These are phyloP conservation scores for Carpatolechia fugitivella DNA, from an alignment of 2,888 invertebrate species.

Conservation along the genomic window DNA sequence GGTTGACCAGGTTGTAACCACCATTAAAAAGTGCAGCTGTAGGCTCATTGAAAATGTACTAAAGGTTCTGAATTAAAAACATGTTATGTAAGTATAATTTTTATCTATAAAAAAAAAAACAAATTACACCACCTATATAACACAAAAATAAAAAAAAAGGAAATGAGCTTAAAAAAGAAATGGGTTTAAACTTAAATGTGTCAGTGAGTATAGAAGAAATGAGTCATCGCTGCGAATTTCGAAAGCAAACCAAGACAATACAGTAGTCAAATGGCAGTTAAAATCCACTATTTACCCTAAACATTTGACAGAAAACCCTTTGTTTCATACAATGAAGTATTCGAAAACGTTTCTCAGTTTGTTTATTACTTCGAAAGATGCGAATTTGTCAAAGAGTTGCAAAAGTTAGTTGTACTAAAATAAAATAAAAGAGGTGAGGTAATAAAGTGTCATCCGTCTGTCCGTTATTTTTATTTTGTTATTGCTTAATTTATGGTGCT, in stretches of 20 bases:
- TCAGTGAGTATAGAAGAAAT: too few species aligned
- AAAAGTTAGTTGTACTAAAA: slow-evolving; percentile 21
- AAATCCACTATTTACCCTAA: too few species aligned
- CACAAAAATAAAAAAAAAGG: too few species aligned
- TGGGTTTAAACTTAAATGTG: too few species aligned
- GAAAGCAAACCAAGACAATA: not conserved
- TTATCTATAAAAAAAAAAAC: too few species aligned
- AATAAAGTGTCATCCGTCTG: slow-evolving; percentile 15
- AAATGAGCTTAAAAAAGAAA: too few species aligned
- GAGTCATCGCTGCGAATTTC: not conserved
- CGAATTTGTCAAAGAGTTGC: slow-evolving; percentile 38
- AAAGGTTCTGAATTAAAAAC: too few species aligned
- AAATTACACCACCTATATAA: too few species aligned
- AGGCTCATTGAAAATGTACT: too few species aligned
- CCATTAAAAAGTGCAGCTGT: too few species aligned
- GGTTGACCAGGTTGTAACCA: too few species aligned
- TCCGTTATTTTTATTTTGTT: slow-evolving; percentile 30
- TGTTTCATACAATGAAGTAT: not conserved
- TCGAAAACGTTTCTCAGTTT: slow-evolving; percentile 26
- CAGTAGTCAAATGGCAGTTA: not conserved
- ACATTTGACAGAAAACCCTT: not conserved
- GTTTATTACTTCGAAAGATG: slow-evolving; percentile 46
- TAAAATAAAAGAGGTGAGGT: slow-evolving; percentile 23
- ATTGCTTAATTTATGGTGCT: slow-evolving; percentile 31
- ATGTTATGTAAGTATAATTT: too few species aligned